Conservation (phyloP, 2,797 vertebrate genomes). For the Protonibea diacanthus region DNA sequence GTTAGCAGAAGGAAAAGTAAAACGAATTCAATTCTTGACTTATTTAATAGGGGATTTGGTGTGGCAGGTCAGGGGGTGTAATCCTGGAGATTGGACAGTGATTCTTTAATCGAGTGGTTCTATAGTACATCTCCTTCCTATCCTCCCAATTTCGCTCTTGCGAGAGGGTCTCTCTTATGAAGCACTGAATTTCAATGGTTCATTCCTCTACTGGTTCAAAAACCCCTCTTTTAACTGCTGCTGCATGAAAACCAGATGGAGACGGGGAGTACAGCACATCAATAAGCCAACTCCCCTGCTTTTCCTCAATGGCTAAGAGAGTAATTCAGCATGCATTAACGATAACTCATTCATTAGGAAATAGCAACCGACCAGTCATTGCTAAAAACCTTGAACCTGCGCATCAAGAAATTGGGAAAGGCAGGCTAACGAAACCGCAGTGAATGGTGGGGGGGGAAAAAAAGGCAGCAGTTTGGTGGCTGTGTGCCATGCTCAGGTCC, state of each 20-base stretch:
- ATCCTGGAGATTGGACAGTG: conserved; percentile 80
- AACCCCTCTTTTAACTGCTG: conserved; percentile 28
- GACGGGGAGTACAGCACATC: conserved; percentile 57
- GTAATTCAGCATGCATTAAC: conserved; percentile 64
- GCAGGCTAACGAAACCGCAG: conserved; percentile 64
- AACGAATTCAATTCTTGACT: conserved; percentile 73
- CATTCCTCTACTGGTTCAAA: conserved; percentile 36
- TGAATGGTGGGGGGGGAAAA: conserved; percentile 55
- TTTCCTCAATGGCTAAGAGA: conserved; percentile 56
- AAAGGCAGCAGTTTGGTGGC: conserved; percentile 58
- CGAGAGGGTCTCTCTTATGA: conserved; percentile 62
- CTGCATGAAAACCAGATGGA: conserved; percentile 68
- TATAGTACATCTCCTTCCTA: conserved; percentile 62
- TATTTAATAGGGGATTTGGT: conserved; percentile 79
- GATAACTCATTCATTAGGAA: conserved; percentile 69
- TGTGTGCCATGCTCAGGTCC: conserved; percentile 58
- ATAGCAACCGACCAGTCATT: conserved; percentile 56
- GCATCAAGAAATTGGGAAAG: conserved; percentile 71
- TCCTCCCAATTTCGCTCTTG: conserved; percentile 41
- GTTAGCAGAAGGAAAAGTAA: conserved; percentile 66
- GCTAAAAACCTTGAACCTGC: conserved; percentile 51
- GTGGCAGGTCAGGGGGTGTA: conserved; percentile 76
- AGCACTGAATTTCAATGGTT: conserved; percentile 73
- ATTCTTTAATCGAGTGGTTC: conserved; percentile 78
- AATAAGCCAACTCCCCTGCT: conserved; percentile 55